phyloP scores from a whole-genome alignment of 2,888 invertebrate genomes.

The Chloroclysta siterata region DNA sequence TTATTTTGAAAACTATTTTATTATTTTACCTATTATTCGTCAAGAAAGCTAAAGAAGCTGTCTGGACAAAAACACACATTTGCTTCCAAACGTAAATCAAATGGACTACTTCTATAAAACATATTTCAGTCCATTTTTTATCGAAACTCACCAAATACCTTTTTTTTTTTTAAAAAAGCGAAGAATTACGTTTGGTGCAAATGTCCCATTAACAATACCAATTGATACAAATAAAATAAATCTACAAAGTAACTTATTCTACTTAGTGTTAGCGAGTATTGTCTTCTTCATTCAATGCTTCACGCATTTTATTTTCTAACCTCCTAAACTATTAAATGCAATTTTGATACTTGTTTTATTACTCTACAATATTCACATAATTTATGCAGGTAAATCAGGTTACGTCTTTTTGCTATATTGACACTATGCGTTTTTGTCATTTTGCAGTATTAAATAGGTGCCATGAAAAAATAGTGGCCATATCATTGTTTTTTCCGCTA shows the following conservation, averaged over 20 bases:
- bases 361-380: slow-evolving; percentile 1
- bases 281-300: background rate
- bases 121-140: background rate
- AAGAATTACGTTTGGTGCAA: slow-evolving; percentile 48
- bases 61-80: slow-evolving; percentile 43
- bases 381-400: background rate
- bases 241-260: slow-evolving; percentile 23
- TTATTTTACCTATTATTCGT: slow-evolving; percentile 35
- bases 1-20: background rate
- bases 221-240: slow-evolving; percentile 36
- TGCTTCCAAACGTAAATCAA: slow-evolving; percentile 36
- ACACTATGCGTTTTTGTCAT: too few relatives aligned
- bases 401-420: background rate
- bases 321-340: slow-evolving; percentile 27
- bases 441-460: too few relatives aligned
- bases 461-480: too few relatives aligned
- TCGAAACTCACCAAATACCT: background rate
- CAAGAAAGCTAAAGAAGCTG: slow-evolving; percentile 45
- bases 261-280: slow-evolving; percentile 21
- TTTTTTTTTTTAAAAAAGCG: background rate
- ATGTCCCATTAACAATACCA: slow-evolving; percentile 39
- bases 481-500: background rate
- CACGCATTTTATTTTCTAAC: background rate
- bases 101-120: background rate
- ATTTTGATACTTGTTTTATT: slow-evolving; percentile 15